Evolutionary conservation across 2,113 vertebrate genomes (phyloP).

Genomic region (Ellobius talpinus): DNA sequence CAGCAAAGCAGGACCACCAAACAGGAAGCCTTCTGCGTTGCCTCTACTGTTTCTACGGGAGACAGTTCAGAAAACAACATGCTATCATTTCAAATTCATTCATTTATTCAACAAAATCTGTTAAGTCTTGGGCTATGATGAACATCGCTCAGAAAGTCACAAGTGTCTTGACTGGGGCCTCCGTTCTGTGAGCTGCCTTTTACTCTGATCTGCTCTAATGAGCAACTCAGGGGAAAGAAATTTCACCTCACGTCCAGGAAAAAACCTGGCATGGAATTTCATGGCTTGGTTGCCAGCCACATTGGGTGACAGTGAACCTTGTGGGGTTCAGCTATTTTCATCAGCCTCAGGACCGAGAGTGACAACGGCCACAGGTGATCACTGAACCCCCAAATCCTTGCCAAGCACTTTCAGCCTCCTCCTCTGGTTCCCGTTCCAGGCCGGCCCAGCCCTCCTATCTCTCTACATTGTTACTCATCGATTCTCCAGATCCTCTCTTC

Average conservation of each 20-base stretch:
- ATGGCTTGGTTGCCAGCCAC: not conserved
- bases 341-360: not conserved
- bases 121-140: not conserved
- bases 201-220: not conserved
- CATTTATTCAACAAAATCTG: not conserved
- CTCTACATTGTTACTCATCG: too few species aligned
- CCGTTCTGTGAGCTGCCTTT: not conserved
- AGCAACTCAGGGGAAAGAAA: not conserved
- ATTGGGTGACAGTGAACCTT: not conserved
- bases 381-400: not conserved
- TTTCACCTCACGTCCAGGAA: not conserved
- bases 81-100: not conserved
- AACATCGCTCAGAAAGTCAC: not conserved
- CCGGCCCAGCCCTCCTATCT: too few species aligned
- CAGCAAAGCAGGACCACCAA: not conserved
- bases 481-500: not conserved
- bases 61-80: not conserved
- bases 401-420: not conserved
- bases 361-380: accelerated
- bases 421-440: not conserved
- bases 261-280: not conserved
- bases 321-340: not conserved
- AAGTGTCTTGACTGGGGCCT: not conserved
- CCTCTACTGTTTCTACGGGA: not conserved
- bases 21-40: not conserved